phyloP scores from a whole-genome alignment of 2,113 vertebrate species.

The Solenodon paradoxus region DNA sequence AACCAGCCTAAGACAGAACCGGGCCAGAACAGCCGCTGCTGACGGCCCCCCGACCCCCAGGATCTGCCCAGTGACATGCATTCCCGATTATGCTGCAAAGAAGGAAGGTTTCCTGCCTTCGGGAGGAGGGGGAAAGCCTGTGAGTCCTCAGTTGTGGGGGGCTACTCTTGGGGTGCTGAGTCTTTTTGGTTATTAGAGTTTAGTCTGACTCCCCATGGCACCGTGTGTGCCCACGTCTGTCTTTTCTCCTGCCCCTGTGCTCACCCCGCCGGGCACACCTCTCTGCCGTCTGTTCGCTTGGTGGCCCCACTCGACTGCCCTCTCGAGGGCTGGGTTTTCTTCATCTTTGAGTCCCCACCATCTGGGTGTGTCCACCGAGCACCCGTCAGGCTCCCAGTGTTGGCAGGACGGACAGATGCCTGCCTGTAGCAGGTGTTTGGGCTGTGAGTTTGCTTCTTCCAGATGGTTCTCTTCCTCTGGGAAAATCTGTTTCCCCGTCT shows the following conservation, averaged over 20 bases:
- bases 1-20: rapidly evolving
- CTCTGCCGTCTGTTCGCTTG: not conserved
- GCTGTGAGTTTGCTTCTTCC: not conserved
- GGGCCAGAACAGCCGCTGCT: not conserved
- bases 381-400: not conserved
- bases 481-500: not conserved
- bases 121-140: not conserved
- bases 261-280: not conserved
- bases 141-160: not conserved
- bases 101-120: not conserved
- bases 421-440: no score
- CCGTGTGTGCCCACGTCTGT: rapidly evolving
- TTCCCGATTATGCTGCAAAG: not conserved
- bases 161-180: no score
- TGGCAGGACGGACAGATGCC: not conserved
- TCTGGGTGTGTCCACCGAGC: not conserved
- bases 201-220: not conserved
- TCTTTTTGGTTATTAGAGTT: not conserved
- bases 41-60: no score
- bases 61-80: not conserved
- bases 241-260: not conserved
- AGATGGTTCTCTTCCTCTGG: not conserved
- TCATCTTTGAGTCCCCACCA: not conserved
- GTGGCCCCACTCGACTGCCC: not conserved
- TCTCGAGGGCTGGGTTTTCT: not conserved